Percentiles rank a stretch among this genome's conserved stretches.
Evolutionary conservation across 2,797 vertebrate species (phyloP).

Genomic region (Limosa lapponica): DNA sequence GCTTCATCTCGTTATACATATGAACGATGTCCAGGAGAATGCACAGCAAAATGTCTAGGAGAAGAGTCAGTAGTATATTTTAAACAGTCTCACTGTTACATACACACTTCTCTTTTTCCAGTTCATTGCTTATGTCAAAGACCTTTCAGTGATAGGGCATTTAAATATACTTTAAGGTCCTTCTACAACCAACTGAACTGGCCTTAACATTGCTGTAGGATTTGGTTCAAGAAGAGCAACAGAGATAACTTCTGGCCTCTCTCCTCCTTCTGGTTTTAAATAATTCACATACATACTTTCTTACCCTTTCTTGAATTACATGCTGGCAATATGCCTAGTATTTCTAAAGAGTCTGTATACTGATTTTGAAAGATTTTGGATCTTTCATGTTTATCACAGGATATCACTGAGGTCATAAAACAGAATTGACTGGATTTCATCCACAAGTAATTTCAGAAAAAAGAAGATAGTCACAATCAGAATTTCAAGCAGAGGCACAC

Average conservation of each 20-base stretch:
- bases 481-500: not conserved
- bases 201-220: not conserved
- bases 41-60: not conserved
- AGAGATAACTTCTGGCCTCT: not conserved
- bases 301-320: not conserved
- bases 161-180: not conserved
- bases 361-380: not conserved
- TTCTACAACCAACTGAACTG: not conserved
- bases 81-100: not conserved
- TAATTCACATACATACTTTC: not conserved
- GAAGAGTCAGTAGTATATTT: not conserved
- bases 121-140: not conserved
- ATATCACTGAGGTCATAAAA: not conserved
- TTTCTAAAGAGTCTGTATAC: not conserved
- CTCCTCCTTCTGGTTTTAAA: not conserved
- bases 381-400: not conserved
- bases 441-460: not conserved
- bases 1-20: fast-evolving
- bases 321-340: not conserved
- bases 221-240: not conserved
- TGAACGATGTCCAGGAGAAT: not conserved
- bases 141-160: not conserved
- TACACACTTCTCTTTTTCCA: not conserved
- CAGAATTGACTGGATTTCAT: not conserved
- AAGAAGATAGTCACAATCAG: not conserved